Percentiles rank a stretch among this genome's conserved stretches.
Conservation (phyloP, 2,113 vertebrate genomes). For the Peromyscus californicus region DNA sequence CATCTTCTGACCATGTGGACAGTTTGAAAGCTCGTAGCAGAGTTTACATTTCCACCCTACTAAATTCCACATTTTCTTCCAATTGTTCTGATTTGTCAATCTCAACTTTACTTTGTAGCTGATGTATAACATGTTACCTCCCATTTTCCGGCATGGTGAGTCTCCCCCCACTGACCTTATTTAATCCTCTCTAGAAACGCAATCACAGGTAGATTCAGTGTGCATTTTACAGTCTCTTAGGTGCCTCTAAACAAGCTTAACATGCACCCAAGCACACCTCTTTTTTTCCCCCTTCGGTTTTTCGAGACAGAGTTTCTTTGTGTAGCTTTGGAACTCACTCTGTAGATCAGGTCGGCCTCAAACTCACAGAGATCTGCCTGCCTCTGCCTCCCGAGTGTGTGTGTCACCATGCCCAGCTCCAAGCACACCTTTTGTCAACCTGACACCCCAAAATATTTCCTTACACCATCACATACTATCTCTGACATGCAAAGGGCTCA, state of each 20-base stretch:
- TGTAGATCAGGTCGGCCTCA: too few species aligned
- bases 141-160: not conserved
- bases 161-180: not conserved
- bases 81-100: slow-evolving; percentile 58
- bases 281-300: not conserved
- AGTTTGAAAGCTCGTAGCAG: slow-evolving; percentile 35
- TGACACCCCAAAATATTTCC: not conserved
- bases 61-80: slow-evolving; percentile 54
- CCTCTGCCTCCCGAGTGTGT: too few species aligned
- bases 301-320: too few species aligned
- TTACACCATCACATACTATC: not conserved
- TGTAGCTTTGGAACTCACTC: too few species aligned
- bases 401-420: not conserved
- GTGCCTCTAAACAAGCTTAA: not conserved
- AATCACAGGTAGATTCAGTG: not conserved
- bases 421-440: not conserved
- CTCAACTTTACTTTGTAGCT: slow-evolving; percentile 36
- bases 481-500: not conserved
- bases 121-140: slow-evolving; percentile 9
- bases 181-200: not conserved
- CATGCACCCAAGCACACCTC: not conserved
- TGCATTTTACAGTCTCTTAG: not conserved
- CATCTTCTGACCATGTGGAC: slow-evolving; percentile 34
- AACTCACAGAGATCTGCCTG: too few species aligned
- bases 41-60: slow-evolving; percentile 22